Percentiles rank a stretch among this genome's conserved stretches.
Conservation (phyloP, 2,888 invertebrate genomes). For the Dione vanillae region DNA sequence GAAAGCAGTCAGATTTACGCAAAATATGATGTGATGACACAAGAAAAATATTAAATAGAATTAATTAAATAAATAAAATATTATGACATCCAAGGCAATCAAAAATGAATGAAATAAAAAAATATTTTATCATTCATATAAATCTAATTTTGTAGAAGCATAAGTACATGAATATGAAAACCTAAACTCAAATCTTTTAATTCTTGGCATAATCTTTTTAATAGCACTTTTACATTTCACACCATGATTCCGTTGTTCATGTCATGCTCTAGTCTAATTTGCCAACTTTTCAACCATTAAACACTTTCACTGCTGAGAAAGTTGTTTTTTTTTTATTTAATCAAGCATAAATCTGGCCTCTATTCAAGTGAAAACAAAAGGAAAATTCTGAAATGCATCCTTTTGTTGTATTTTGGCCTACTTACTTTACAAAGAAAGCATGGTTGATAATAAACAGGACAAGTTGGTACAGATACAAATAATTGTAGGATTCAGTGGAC, state of each 20-base stretch:
- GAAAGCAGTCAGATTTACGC: too few species aligned
- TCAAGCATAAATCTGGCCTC: slow-evolving; percentile 36
- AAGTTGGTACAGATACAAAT: slow-evolving; percentile 34
- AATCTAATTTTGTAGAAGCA: too few species aligned
- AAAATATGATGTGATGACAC: too few species aligned
- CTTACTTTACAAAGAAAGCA: slow-evolving; percentile 42
- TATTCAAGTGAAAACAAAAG: slow-evolving; percentile 43
- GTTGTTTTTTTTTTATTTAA: slow-evolving; percentile 39
- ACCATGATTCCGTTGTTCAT: slow-evolving; percentile 15
- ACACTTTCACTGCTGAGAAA: slow-evolving; percentile 38
- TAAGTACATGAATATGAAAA: too few species aligned
- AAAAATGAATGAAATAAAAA: too few species aligned
- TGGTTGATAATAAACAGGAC: slow-evolving; percentile 39
- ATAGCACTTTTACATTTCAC: slow-evolving; percentile 14
- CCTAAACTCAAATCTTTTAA: background rate
- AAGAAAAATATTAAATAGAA: too few species aligned
- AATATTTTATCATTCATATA: too few species aligned
- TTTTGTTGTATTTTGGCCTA: slow-evolving; percentile 45
- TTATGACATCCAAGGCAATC: too few species aligned
- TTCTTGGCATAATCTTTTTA: slow-evolving; percentile 6
- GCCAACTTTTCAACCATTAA: slow-evolving; percentile 25
- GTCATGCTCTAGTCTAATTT: slow-evolving; percentile 29
- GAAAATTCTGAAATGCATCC: slow-evolving; percentile 43
- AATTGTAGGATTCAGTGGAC: slow-evolving; percentile 30
- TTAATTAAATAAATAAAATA: too few species aligned